phyloP scores from a whole-genome alignment of 2,113 vertebrate genomes.

The Piaya cayana region DNA sequence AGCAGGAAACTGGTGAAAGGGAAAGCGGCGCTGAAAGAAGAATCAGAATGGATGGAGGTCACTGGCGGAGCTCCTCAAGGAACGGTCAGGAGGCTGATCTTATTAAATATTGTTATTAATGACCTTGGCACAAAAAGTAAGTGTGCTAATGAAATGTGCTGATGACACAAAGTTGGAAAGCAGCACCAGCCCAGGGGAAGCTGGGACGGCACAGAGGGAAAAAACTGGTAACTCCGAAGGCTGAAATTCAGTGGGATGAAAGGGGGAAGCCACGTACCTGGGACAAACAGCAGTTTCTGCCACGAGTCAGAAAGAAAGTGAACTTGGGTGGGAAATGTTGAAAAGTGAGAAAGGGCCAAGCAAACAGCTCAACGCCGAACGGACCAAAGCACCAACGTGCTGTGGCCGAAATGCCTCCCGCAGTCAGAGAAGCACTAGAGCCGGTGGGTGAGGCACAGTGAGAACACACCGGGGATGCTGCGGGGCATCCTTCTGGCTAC shows the following conservation, averaged over 20 bases:
- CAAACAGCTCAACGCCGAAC: background rate
- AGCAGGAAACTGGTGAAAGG: background rate
- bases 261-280: background rate
- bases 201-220: background rate
- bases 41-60: constrained; percentile 13
- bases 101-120: constrained; percentile 42
- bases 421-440: background rate
- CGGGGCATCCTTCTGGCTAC: background rate
- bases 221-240: background rate
- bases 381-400: background rate
- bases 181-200: background rate
- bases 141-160: constrained; percentile 28
- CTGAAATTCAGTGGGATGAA: background rate
- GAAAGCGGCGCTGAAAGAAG: background rate
- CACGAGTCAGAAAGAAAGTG: background rate
- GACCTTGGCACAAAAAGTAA: constrained; percentile 27
- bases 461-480: background rate
- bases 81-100: constrained; percentile 24
- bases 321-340: background rate
- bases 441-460: fast-evolving
- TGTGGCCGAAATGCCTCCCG: background rate
- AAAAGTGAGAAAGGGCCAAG: background rate
- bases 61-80: background rate
- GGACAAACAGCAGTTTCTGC: background rate
- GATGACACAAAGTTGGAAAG: constrained; percentile 48